Evolutionary conservation across 2,113 vertebrate genomes (phyloP), one percentile per base, ranked within the genome.

Genomic region (Ammodytes marinus): DNA sequence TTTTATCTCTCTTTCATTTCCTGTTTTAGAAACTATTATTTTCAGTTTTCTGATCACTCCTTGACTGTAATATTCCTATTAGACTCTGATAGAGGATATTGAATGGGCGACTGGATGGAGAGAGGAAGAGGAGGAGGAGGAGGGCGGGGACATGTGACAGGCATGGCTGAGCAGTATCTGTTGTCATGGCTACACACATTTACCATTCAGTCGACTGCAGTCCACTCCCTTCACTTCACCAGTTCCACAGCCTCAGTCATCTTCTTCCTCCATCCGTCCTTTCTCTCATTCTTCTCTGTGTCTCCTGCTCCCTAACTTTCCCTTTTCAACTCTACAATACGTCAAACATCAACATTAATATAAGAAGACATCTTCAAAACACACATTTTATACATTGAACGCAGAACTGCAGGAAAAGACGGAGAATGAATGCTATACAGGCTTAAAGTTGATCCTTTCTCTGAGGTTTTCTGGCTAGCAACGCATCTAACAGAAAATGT

Each of bases 171-270:
- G 75, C 83, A 91, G 71, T 86, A 80, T 85, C 82, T 79, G 92
- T 93, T 91, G 91, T 89, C 86, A 91, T 93, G 92, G 79, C 79
- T 52, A 91, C 89, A 49, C 53, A 69, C 79, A 73, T 78, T 83
- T 80, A 78, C 49, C 37, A 61, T 68, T 72, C 63, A 59, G 69
- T 5, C 27, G 3, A 75, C 59, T 15, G 54, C 77, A 63, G 54
- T 68, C 67, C 27, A 2, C 42, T 78, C 37, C 52, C 63, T 70
- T 69, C 68, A 4, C 65, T n/a, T 53, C 71, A 17, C 59, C n/a
- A 43, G 15, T 80, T 50, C 43, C 70, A 19, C 64, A 66, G 11
- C 50, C 19, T 10, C 27, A 27, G 2, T 47, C 19, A 6, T 69
- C 54, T 15, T 54, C 35, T 6, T 19, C 39, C 1, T 71, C 27